phyloP scores from a whole-genome alignment of 2,797 vertebrate species.

The Nyctalus aviator region DNA sequence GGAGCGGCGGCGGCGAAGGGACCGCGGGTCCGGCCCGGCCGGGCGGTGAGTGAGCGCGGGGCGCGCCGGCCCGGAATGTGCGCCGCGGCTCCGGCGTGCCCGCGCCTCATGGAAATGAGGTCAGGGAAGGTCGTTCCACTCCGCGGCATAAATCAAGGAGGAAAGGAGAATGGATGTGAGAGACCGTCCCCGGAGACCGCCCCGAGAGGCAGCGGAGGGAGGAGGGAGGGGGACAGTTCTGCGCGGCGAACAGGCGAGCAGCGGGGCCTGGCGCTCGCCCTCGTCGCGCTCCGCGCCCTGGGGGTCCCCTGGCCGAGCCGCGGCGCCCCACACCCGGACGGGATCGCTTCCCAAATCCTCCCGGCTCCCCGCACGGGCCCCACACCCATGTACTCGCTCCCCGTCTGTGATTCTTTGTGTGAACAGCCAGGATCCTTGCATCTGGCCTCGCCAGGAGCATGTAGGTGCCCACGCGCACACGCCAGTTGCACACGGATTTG shows the following conservation, averaged over 20 bases:
- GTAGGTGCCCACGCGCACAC: neutral
- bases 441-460: neutral
- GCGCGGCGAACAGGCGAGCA: neutral
- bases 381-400: neutral
- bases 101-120: slow-evolving; percentile 82
- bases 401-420: neutral
- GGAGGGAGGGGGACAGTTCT: slow-evolving; percentile 47
- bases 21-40: neutral
- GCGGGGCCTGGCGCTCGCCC: neutral
- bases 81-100: slow-evolving; percentile 68
- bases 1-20: neutral
- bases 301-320: neutral
- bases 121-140: slow-evolving; percentile 82
- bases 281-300: neutral
- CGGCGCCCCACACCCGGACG: neutral
- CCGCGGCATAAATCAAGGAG: slow-evolving; percentile 84
- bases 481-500: neutral
- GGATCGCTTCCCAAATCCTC: neutral
- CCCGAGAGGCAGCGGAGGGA: slow-evolving; percentile 67
- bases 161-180: slow-evolving; percentile 79
- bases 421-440: neutral
- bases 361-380: neutral
- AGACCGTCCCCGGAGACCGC: slow-evolving; percentile 75
- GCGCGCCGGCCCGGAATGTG: slow-evolving; percentile 47
- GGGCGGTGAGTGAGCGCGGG: neutral